Conservation (phyloP, 2,113 vertebrate genomes). For the Phrynosoma platyrhinos region DNA sequence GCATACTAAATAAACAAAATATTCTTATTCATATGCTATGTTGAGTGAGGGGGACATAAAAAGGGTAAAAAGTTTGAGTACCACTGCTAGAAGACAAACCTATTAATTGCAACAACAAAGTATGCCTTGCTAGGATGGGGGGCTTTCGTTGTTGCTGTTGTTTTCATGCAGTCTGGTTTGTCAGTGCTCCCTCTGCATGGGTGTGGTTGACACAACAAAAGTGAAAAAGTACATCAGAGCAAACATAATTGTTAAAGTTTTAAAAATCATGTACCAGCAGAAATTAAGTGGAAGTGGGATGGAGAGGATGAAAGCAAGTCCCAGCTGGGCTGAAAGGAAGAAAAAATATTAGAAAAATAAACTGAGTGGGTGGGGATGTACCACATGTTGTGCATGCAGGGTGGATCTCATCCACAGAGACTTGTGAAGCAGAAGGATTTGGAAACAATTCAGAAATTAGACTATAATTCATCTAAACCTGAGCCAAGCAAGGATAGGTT, state of each 20-base stretch:
- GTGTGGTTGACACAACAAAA: background rate
- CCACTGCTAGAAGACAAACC: too few species aligned
- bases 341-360: background rate
- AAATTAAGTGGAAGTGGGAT: background rate
- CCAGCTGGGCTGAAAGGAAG: slow-evolving; percentile 1
- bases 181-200: background rate
- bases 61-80: too few species aligned
- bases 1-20: too few species aligned
- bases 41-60: too few species aligned
- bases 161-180: background rate
- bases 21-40: too few species aligned
- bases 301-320: background rate
- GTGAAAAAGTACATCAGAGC: background rate
- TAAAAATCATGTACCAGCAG: background rate
- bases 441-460: background rate
- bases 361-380: background rate
- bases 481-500: background rate
- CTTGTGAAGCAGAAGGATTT: background rate
- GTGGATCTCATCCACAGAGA: background rate
- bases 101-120: too few species aligned
- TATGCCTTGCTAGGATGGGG: too few species aligned
- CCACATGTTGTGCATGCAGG: background rate
- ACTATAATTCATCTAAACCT: background rate
- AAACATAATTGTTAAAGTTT: background rate
- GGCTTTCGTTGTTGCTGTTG: too few species aligned